Conservation (phyloP, 2,888 invertebrate species). For the Julus scanicus region DNA sequence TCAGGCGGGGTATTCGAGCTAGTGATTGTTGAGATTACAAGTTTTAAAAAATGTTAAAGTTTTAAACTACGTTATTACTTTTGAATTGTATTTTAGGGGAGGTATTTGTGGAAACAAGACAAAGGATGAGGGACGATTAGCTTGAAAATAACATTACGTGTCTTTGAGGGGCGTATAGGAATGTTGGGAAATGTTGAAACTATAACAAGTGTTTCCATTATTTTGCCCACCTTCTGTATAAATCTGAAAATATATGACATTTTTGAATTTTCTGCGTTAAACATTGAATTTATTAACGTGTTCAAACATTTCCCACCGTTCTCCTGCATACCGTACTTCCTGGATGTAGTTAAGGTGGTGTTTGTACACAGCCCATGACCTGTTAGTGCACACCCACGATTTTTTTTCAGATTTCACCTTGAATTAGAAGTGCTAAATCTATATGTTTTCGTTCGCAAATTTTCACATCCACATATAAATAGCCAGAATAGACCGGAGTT, state of each 20-base stretch:
- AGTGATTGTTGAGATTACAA: neutral
- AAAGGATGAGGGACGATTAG: too few relatives aligned
- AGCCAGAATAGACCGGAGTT: neutral
- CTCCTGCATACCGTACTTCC: neutral
- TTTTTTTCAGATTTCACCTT: neutral
- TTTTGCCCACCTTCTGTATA: neutral
- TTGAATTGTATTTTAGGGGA: neutral
- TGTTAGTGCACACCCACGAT: neutral
- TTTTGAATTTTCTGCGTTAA: neutral
- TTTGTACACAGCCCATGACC: conserved; percentile 14
- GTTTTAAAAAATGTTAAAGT: neutral
- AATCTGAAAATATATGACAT: neutral
- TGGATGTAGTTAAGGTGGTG: neutral
- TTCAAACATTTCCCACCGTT: neutral
- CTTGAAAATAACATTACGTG: too few relatives aligned
- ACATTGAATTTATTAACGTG: neutral
- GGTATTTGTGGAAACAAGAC: neutral
- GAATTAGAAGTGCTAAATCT: neutral
- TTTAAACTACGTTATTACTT: neutral
- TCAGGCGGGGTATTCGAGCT: neutral
- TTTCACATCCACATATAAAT: neutral
- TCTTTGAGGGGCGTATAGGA: too few relatives aligned
- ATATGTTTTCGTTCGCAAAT: neutral
- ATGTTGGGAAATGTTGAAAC: too few relatives aligned
- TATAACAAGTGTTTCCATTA: neutral